A percentile compares a stretch with the other conserved stretches of the same genome.
phyloP scores from a whole-genome alignment of 2,888 invertebrate species.

The Holacanthella duospinosa region DNA sequence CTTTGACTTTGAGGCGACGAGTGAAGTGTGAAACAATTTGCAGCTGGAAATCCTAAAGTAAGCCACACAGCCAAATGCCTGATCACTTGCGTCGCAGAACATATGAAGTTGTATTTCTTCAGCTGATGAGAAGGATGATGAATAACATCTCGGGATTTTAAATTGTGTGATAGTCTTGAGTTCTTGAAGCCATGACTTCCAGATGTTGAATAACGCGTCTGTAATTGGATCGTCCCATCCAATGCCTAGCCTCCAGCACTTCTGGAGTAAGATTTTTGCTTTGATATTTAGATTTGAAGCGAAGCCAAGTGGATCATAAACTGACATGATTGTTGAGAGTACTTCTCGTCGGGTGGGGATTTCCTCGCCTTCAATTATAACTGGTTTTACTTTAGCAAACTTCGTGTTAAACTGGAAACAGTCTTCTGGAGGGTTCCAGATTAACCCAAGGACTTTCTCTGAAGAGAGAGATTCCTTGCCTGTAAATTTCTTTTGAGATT shows the following conservation, averaged over 20 bases:
- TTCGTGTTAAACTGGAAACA: conserved; percentile 11
- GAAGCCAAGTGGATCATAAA: conserved; percentile 39
- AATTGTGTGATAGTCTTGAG: conserved; percentile 4
- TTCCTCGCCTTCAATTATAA: not conserved
- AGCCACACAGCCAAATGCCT: conserved; percentile 18
- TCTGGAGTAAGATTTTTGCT: conserved; percentile 37
- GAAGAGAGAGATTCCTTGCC: not conserved
- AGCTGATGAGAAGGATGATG: not conserved
- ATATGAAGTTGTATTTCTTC: conserved; percentile 19
- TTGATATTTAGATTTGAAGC: conserved; percentile 29
- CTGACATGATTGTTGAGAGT: conserved; percentile 28
- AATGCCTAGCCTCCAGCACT: conserved; percentile 33
- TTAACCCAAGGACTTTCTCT: conserved; percentile 13
- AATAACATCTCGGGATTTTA: conserved; percentile 15
- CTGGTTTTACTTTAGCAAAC: not conserved
- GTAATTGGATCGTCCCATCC: conserved; percentile 37
- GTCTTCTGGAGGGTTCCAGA: conserved; percentile 14
- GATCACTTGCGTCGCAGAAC: conserved; percentile 25
- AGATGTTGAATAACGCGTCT: not conserved
- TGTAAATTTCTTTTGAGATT: not conserved
- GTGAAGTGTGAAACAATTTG: not conserved
- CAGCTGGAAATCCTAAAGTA: conserved; percentile 10
- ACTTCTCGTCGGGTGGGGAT: conserved; percentile 35
- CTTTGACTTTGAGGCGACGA: conserved; percentile 13
- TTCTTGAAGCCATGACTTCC: conserved; percentile 17